These are phyloP conservation scores for Nannoperca australis DNA, from an alignment of 2,797 vertebrate species.

Conservation along the genomic window DNA sequence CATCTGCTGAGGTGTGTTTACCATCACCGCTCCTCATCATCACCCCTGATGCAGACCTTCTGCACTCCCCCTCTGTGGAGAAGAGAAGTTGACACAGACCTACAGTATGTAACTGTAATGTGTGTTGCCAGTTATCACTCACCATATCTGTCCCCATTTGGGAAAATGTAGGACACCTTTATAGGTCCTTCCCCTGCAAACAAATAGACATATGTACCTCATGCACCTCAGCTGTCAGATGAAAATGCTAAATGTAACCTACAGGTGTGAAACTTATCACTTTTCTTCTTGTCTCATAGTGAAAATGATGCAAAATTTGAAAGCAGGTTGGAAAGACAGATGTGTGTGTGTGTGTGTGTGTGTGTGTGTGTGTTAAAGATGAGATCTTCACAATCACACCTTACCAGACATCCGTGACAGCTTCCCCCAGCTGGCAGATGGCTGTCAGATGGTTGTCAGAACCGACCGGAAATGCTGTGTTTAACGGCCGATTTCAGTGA, in stretches of 20 bases:
- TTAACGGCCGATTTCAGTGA: conserved; percentile 2
- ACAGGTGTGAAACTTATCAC: background rate
- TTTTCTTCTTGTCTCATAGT: conserved; percentile 45
- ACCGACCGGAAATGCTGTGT: conserved; percentile 14
- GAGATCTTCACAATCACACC: conserved; percentile 44
- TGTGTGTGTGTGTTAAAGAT: background rate
- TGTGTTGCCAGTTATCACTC: conserved; percentile 51
- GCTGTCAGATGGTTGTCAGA: conserved; percentile 46
- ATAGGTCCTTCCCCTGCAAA: conserved; percentile 68
- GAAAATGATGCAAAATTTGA: conserved; percentile 14
- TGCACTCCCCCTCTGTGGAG: conserved; percentile 84
- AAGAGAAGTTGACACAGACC: background rate
- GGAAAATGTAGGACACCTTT: conserved; percentile 83
- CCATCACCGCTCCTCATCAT: conserved; percentile 85
- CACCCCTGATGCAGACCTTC: conserved; percentile 74
- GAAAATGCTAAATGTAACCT: background rate
- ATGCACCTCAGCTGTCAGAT: background rate
- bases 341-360: background rate
- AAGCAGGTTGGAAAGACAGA: background rate
- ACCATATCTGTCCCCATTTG: conserved; percentile 89
- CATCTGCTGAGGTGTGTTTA: conserved; percentile 80
- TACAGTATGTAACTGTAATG: background rate
- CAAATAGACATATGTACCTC: background rate
- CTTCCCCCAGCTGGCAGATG: conserved; percentile 54
- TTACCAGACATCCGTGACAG: conserved; percentile 72